These are phyloP conservation scores for Pangasianodon hypophthalmus DNA, from an alignment of 2,113 vertebrate species.

Conservation along the genomic window DNA sequence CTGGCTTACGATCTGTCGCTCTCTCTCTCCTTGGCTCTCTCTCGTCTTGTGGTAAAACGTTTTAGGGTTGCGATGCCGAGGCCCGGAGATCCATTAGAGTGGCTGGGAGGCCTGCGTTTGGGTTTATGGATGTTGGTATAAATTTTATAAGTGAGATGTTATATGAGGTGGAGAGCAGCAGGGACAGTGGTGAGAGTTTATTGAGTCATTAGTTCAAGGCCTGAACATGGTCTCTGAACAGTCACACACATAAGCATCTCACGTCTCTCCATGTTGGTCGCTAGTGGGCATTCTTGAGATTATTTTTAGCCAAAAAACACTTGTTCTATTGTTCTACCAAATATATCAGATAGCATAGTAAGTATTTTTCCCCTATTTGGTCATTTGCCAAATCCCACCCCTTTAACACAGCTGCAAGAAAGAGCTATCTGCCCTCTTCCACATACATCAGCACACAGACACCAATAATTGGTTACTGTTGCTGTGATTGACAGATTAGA, in stretches of 20 bases:
- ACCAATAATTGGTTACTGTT: background rate
- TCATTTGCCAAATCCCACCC: background rate
- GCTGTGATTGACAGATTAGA: background rate
- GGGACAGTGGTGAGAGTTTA: constrained; percentile 46
- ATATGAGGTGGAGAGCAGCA: constrained; percentile 56
- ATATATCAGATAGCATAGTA: background rate
- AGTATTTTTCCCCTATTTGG: background rate
- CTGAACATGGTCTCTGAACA: constrained; percentile 17
- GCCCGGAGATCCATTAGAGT: constrained; percentile 16
- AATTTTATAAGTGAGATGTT: constrained; percentile 60
- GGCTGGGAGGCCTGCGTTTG: constrained; percentile 10
- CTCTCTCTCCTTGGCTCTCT: background rate
- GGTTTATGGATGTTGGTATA: constrained; percentile 61
- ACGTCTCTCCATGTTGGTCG: background rate
- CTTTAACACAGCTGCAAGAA: background rate
- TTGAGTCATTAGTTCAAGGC: constrained; percentile 54
- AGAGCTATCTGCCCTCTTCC: background rate
- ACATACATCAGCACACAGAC: background rate
- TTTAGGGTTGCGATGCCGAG: background rate
- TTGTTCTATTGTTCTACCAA: background rate
- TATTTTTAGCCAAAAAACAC: background rate
- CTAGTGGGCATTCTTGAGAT: background rate
- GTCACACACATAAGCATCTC: background rate
- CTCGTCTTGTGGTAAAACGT: background rate
- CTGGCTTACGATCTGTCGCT: background rate